phyloP scores from a whole-genome alignment of 1,140 invertebrate genomes.

The Heliconius himera region DNA sequence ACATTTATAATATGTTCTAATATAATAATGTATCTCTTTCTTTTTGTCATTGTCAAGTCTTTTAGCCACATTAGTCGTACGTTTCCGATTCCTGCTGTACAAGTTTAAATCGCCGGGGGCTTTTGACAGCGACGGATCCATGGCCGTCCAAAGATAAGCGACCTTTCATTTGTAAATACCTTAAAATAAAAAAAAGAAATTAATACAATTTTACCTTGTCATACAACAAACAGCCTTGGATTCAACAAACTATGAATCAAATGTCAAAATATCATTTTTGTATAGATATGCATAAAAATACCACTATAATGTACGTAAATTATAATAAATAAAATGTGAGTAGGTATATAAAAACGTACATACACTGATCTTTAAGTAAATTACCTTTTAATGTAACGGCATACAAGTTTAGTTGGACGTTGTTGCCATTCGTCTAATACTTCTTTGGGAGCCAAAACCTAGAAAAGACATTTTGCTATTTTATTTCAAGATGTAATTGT shows the following conservation, averaged over 20 bases:
- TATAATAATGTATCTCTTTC: too few relatives aligned
- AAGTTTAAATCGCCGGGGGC: constrained; percentile 91
- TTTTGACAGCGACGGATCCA: constrained; percentile 90
- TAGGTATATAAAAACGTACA: background rate
- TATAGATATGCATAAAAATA: background rate
- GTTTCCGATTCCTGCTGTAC: constrained; percentile 95
- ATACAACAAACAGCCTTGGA: background rate
- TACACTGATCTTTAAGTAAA: background rate
- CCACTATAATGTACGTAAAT: background rate
- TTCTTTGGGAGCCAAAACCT: constrained; percentile 94
- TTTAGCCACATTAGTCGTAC: constrained; percentile 86
- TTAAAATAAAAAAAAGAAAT: constrained; percentile 40
- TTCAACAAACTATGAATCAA: background rate
- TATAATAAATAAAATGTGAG: background rate
- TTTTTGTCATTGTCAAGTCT: background rate
- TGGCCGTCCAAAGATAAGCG: constrained; percentile 86
- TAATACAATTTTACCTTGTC: constrained; percentile 1
- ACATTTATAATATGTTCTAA: constrained; percentile 1
- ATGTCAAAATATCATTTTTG: constrained; percentile 13
- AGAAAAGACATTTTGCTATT: constrained; percentile 30
- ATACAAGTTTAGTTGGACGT: constrained; percentile 93
- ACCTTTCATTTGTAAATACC: constrained; percentile 88
- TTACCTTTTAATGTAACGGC: constrained; percentile 92
- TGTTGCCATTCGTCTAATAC: constrained; percentile 96
- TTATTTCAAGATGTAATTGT: background rate